Evolutionary conservation across 2,888 invertebrate species (phyloP).

Genomic region (Hyposoter dolosus): DNA sequence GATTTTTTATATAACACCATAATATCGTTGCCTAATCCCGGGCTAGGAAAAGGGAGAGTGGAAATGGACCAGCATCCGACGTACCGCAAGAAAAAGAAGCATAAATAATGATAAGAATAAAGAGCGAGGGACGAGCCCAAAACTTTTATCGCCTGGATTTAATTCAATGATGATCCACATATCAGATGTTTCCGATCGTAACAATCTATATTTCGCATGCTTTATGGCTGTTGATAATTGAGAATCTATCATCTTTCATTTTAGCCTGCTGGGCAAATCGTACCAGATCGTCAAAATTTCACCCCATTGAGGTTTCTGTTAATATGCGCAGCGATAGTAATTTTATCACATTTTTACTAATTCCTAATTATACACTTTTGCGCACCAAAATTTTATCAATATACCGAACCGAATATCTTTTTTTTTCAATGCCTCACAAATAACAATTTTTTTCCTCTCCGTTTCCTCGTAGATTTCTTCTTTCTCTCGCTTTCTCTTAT

Average conservation of each 20-base stretch:
- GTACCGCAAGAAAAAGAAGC: slow-evolving; percentile 40
- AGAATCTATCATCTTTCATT: background rate
- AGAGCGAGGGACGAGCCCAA: background rate
- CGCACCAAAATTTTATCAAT: background rate
- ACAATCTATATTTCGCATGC: background rate
- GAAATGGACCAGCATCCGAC: background rate
- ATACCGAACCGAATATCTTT: background rate
- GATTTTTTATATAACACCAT: slow-evolving; percentile 51
- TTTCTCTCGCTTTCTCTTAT: background rate
- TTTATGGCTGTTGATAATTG: background rate
- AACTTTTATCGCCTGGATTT: slow-evolving; percentile 29
- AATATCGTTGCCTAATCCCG: slow-evolving; percentile 27
- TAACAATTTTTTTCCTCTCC: background rate
- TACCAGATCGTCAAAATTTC: background rate
- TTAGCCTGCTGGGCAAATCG: background rate
- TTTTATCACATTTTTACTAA: background rate
- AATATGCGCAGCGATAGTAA: background rate
- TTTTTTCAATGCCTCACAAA: background rate
- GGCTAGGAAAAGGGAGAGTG: background rate
- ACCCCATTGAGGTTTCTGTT: background rate
- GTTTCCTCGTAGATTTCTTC: background rate
- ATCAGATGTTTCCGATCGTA: slow-evolving; percentile 1
- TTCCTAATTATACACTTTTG: background rate
- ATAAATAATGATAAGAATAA: slow-evolving; percentile 36
- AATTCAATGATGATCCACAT: slow-evolving; percentile 12